phyloP scores from a whole-genome alignment of 2,113 vertebrate genomes.

The Trinectes maculatus region DNA sequence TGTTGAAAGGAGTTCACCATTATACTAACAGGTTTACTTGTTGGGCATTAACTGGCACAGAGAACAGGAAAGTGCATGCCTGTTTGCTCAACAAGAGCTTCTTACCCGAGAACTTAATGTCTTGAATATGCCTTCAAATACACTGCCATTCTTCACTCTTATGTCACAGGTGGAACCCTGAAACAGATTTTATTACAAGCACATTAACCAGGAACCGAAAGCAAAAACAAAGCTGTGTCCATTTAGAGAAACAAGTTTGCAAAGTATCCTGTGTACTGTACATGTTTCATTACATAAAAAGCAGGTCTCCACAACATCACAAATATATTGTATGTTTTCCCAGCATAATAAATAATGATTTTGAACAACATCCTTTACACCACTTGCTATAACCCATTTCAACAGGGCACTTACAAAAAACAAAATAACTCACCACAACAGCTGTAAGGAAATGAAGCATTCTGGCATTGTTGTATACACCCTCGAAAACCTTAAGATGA shows the following conservation, averaged over 20 bases:
- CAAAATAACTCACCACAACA: constrained; percentile 86
- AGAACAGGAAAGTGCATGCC: not conserved
- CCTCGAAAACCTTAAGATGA: constrained; percentile 85
- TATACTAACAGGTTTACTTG: not conserved
- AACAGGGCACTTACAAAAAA: not conserved
- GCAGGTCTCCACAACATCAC: not conserved
- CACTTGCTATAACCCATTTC: not conserved
- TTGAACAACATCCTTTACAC: not conserved
- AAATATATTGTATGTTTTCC: too few species aligned
- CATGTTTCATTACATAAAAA: not conserved
- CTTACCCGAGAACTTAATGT: constrained; percentile 91
- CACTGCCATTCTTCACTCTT: constrained; percentile 89
- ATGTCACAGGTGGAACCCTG: constrained; percentile 92
- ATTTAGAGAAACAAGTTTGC: not conserved
- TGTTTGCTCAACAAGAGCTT: not conserved
- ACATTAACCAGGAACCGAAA: not conserved
- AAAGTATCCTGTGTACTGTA: not conserved
- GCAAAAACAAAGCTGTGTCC: not conserved
- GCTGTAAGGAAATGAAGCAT: constrained; percentile 93
- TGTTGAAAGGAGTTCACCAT: not conserved
- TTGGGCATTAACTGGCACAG: not conserved
- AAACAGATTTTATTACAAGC: not conserved
- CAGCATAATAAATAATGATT: not conserved
- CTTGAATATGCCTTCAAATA: constrained; percentile 93
- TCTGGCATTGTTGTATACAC: constrained; percentile 90